Percentiles rank a stretch among this genome's conserved stretches.
These are phyloP conservation scores for Poeciliopsis turrubarensis DNA, from an alignment of 2,113 vertebrate species.

Conservation along the genomic window DNA sequence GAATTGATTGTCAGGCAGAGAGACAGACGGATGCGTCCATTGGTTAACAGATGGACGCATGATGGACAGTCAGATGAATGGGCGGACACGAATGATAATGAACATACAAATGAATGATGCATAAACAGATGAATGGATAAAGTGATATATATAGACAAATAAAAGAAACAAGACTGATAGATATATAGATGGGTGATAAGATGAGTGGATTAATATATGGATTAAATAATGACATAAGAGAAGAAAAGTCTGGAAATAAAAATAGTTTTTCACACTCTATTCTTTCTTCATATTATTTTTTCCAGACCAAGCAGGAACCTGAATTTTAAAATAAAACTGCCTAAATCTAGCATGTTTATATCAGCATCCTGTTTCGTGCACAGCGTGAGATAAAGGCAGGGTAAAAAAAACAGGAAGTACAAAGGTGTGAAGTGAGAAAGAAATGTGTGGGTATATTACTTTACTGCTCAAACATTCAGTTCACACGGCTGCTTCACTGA, in stretches of 20 bases:
- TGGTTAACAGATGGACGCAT: too few species aligned
- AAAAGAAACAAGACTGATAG: too few species aligned
- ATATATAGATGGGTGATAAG: too few species aligned
- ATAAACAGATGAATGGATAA: too few species aligned
- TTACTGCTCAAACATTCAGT: constrained; percentile 46
- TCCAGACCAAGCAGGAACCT: not conserved
- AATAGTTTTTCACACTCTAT: too few species aligned
- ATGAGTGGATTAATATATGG: too few species aligned
- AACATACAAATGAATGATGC: too few species aligned
- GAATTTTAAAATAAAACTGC: not conserved
- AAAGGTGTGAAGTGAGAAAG: constrained; percentile 34
- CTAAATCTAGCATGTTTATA: not conserved
- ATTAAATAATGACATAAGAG: not conserved
- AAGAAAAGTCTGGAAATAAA: not conserved
- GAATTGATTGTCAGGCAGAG: too few species aligned
- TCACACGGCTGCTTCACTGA: constrained; percentile 28
- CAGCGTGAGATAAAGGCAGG: not conserved
- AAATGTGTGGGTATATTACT: constrained; percentile 12
- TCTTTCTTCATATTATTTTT: not conserved
- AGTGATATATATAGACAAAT: too few species aligned
- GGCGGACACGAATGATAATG: too few species aligned
- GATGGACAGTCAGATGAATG: too few species aligned
- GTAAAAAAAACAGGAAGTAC: constrained; percentile 19
- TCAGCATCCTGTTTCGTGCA: not conserved
- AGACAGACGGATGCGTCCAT: too few species aligned